phyloP scores from a whole-genome alignment of 2,113 vertebrate genomes.

The Cebidichthys violaceus region DNA sequence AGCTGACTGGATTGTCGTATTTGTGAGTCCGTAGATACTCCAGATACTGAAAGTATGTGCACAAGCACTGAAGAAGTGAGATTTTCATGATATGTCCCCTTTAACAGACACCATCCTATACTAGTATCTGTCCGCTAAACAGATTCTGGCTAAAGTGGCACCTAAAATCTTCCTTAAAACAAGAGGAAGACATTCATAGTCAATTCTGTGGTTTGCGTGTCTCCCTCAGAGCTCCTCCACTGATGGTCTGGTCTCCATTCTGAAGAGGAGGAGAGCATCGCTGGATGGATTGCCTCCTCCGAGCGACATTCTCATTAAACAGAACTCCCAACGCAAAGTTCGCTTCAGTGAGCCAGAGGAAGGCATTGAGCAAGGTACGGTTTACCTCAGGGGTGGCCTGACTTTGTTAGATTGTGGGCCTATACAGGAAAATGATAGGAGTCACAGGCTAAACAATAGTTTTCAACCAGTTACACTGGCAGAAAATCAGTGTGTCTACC shows the following conservation, averaged over 20 bases:
- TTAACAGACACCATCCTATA: no score
- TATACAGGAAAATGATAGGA: background rate
- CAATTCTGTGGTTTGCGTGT: slow-evolving; percentile 1
- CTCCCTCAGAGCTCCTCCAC: slow-evolving; percentile 85
- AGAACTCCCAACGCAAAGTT: slow-evolving; percentile 90
- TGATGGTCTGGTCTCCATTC: slow-evolving; percentile 93
- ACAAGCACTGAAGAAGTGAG: no score
- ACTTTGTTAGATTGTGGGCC: background rate
- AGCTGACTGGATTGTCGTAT: no score
- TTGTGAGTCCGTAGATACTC: no score
- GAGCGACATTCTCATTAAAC: slow-evolving; percentile 71
- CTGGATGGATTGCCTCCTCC: slow-evolving; percentile 81
- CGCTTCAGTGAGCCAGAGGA: slow-evolving; percentile 93
- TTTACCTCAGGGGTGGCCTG: background rate
- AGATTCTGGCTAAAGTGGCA: background rate
- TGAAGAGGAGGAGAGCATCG: slow-evolving; percentile 92
- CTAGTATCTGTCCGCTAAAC: background rate
- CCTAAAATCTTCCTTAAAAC: background rate
- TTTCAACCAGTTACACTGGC: background rate
- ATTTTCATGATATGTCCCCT: no score
- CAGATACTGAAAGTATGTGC: no score
- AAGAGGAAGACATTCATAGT: background rate
- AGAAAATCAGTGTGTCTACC: background rate
- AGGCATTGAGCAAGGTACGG: slow-evolving; percentile 88
- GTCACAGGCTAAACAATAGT: background rate